phyloP scores from a whole-genome alignment of 2,797 vertebrate species.

The Phoebastria nigripes region DNA sequence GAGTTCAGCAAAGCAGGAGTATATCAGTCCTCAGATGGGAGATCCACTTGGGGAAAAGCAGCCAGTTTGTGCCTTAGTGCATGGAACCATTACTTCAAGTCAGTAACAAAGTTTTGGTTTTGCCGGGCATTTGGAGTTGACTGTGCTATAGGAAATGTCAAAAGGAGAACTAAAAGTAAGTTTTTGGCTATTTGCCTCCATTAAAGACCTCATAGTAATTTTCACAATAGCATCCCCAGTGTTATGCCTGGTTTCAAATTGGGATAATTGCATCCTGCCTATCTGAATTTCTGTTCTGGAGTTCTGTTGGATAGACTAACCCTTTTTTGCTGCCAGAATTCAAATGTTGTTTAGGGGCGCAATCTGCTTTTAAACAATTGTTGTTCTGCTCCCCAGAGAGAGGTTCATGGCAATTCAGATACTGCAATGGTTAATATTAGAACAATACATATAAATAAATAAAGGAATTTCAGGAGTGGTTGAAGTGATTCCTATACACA shows the following conservation, averaged over 20 bases:
- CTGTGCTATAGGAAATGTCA: neutral
- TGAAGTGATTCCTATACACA: slow-evolving; percentile 15
- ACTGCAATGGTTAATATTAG: neutral
- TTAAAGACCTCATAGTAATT: neutral
- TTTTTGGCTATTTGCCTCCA: neutral
- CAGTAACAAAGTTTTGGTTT: neutral
- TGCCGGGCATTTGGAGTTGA: neutral
- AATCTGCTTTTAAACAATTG: neutral
- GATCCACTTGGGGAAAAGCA: neutral
- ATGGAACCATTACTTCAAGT: neutral
- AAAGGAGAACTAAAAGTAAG: neutral
- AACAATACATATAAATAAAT: slow-evolving; percentile 46
- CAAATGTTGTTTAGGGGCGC: neutral
- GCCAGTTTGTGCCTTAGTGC: neutral
- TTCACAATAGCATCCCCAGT: neutral
- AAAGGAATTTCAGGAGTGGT: slow-evolving; percentile 16
- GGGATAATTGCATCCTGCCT: neutral
- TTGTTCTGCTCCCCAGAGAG: neutral
- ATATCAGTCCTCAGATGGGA: neutral
- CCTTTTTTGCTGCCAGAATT: neutral
- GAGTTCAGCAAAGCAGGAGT: neutral
- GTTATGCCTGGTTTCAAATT: neutral
- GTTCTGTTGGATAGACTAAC: neutral
- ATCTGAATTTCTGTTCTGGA: neutral
- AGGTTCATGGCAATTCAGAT: neutral